A percentile compares a stretch with the other conserved stretches of the same genome.
These are phyloP conservation scores for Stercorarius parasiticus DNA, from an alignment of 2,113 vertebrate species.

Conservation along the genomic window DNA sequence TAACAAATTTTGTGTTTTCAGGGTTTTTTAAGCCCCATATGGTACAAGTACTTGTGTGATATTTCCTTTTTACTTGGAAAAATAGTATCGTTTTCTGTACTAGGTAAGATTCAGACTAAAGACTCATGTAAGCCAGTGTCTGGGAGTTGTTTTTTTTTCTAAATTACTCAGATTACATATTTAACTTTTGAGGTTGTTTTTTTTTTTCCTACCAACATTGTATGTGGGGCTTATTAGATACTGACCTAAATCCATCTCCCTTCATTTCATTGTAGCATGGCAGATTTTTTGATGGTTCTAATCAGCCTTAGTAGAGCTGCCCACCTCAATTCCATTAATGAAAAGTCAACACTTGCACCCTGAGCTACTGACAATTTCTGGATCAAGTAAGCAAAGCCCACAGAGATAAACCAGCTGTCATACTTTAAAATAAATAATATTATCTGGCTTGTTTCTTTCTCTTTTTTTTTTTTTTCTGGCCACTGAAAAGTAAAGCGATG, in stretches of 20 bases:
- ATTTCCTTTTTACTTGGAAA: background rate
- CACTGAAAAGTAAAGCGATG: background rate
- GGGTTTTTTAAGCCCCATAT: background rate
- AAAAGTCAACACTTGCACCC: background rate
- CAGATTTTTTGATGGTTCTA: constrained; percentile 36
- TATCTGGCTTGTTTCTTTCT: background rate
- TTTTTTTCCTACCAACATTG: background rate
- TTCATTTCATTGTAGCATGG: background rate
- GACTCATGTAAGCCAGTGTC: background rate
- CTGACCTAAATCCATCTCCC: constrained; percentile 50
- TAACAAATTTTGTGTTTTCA: background rate
- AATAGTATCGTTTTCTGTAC: background rate
- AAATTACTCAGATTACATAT: background rate
- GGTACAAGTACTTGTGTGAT: background rate
- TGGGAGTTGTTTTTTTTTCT: background rate
- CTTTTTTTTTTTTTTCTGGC: background rate
- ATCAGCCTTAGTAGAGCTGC: constrained; percentile 28
- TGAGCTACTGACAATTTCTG: background rate
- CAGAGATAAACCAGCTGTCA: background rate
- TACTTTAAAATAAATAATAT: background rate
- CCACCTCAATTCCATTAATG: background rate
- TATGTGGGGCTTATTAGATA: background rate
- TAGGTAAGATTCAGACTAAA: background rate
- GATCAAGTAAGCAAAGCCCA: background rate
- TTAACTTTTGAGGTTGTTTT: background rate